These are phyloP conservation scores for Nycticorax nycticorax DNA, from an alignment of 2,113 vertebrate species.

Conservation along the genomic window DNA sequence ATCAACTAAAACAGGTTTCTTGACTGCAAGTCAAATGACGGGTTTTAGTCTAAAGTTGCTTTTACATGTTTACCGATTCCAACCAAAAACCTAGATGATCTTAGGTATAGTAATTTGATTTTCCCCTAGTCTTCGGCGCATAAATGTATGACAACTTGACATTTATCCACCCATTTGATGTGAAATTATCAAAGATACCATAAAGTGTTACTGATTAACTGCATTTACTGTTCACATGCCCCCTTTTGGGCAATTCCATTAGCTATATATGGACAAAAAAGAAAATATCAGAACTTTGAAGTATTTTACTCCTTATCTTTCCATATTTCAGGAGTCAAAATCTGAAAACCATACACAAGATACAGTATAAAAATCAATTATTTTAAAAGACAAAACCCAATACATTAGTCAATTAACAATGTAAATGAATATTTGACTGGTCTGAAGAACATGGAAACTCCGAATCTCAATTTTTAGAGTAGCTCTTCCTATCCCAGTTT, in stretches of 20 bases:
- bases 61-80: background rate
- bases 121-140: background rate
- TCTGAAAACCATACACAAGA: background rate
- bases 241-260: background rate
- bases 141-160: background rate
- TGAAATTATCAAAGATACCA: conserved; percentile 13
- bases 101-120: background rate
- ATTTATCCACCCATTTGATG: background rate
- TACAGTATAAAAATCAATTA: background rate
- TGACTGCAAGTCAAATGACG: background rate
- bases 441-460: background rate
- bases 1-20: background rate
- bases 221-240: background rate
- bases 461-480: background rate
- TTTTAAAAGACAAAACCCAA: background rate
- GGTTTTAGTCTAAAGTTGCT: background rate
- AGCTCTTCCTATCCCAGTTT: background rate
- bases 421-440: background rate
- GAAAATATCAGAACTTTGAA: background rate
- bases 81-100: background rate
- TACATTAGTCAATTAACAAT: background rate
- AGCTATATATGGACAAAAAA: background rate
- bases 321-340: background rate
- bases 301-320: background rate
- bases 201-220: conserved; percentile 30